phyloP scores from a whole-genome alignment of 2,113 vertebrate species.

The Podocnemis expansa region DNA sequence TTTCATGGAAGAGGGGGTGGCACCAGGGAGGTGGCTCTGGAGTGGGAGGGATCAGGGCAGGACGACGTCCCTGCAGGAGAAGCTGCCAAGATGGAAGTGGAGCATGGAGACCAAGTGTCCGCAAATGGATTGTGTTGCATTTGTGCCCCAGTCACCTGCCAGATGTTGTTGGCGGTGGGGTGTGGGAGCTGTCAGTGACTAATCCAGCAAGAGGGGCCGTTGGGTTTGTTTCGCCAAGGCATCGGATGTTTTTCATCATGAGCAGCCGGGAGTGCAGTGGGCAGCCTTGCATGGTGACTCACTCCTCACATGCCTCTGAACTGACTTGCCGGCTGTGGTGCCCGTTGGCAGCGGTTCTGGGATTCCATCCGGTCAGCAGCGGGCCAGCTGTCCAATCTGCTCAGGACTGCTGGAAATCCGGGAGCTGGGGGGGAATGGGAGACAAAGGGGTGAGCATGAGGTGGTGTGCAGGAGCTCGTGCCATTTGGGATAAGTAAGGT shows the following conservation, averaged over 20 bases:
- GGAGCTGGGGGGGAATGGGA: neutral
- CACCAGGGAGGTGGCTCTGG: neutral
- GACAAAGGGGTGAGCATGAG: neutral
- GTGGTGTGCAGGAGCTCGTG: neutral
- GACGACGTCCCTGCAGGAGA: neutral
- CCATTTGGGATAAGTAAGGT: neutral
- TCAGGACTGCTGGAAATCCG: neutral
- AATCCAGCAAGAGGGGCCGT: neutral
- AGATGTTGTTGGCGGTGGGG: neutral
- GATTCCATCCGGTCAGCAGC: neutral
- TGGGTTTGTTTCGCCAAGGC: neutral
- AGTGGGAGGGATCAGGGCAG: fast-evolving
- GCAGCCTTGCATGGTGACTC: neutral
- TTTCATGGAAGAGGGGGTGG: too few relatives aligned
- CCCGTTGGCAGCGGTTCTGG: neutral
- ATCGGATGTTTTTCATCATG: neutral
- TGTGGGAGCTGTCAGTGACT: neutral
- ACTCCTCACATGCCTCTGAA: neutral
- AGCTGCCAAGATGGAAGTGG: fast-evolving
- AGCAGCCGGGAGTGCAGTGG: neutral
- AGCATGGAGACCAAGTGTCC: neutral
- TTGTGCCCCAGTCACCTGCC: neutral
- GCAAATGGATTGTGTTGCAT: neutral
- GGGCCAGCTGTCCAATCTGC: neutral
- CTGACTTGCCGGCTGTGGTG: fast-evolving